Base-by-base conservation (phyloP, 35 echinoderm and acorn worm species). In the Apostichopus californicus region DNA sequence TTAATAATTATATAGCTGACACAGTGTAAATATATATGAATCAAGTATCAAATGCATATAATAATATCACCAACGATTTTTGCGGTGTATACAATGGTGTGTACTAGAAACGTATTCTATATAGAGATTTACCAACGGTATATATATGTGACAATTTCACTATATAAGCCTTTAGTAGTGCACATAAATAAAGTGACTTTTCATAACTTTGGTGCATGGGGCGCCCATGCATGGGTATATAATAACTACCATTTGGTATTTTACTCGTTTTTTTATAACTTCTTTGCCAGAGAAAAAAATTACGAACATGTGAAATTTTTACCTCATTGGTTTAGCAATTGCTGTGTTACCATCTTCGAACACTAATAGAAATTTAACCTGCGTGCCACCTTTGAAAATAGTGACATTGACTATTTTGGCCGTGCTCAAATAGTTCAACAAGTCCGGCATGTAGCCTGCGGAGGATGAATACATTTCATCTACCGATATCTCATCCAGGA, bases 271-370 rank as follows among this genome's bases (percentile, higher is more conserved):
- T 15, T 15, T 20, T 15, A 5, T 15, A 15, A 73, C 12, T 73
- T 13, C 12, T 73, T 73, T 73, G 12, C 12, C 70, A 73, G 20
- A 73, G 20, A 73, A 73, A 73, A 73, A 73, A 73, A 15, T 13
- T 46, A 46, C 34, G 34, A 46, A 46, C 34, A 46, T 46, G 34
- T 46, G 34, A 55, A 12, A 54, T 8, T 56, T 65, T 52, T 65
- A 94, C 95, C 95, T 96, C 95, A 94, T 96, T 5, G 95, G 95
- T 59, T 96, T 96, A 3, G 93, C 86, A 58, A 96, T 94, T n/a
- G 95, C 95, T 80, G 87, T 59, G 81, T 94, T 96, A 13, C 95
- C 95, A 68, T 96, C 95, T 20, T 57, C 92, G 21, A 96, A 78
- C 79, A 18, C 80, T 56, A 96, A 56, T 12, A 92, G 54, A 20